Conservation (phyloP, 2,888 invertebrate genomes). For the Lysandra coridon region DNA sequence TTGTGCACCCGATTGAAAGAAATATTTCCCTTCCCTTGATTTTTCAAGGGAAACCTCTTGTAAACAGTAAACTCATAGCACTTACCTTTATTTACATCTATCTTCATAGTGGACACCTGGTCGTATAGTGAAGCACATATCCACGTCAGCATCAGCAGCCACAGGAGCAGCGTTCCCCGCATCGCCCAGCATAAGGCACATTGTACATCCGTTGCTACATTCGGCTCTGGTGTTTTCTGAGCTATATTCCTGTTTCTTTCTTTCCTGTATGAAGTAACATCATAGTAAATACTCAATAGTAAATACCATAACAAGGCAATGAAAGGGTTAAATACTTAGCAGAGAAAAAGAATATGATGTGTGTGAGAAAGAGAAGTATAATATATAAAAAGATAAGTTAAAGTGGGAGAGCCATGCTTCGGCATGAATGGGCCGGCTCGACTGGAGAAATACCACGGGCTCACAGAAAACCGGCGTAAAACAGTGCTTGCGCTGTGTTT, state of each 20-base stretch:
- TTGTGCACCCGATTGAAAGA: background rate
- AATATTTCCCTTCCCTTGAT: too few species aligned
- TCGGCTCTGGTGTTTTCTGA: conserved; percentile 53
- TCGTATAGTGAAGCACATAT: conserved; percentile 73
- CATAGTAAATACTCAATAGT: background rate
- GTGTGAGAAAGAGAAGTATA: background rate
- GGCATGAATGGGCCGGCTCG: too few species aligned
- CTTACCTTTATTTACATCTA: conserved; percentile 64
- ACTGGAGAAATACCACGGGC: too few species aligned
- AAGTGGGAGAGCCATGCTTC: too few species aligned
- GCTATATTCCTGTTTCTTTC: conserved; percentile 56
- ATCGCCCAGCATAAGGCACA: conserved; percentile 71
- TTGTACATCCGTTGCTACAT: conserved; percentile 61
- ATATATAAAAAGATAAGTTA: too few species aligned
- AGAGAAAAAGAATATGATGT: background rate
- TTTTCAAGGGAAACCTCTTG: background rate
- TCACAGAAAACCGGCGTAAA: too few species aligned
- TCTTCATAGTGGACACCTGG: conserved; percentile 64
- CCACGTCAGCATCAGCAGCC: conserved; percentile 75
- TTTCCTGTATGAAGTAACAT: conserved; percentile 50
- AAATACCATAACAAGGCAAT: background rate
- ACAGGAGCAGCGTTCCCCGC: conserved; percentile 66
- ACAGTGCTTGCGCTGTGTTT: too few species aligned
- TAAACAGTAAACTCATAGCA: background rate
- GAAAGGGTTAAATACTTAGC: background rate